phyloP scores from a whole-genome alignment of 2,113 vertebrate genomes.

The Trogon surrucura region DNA sequence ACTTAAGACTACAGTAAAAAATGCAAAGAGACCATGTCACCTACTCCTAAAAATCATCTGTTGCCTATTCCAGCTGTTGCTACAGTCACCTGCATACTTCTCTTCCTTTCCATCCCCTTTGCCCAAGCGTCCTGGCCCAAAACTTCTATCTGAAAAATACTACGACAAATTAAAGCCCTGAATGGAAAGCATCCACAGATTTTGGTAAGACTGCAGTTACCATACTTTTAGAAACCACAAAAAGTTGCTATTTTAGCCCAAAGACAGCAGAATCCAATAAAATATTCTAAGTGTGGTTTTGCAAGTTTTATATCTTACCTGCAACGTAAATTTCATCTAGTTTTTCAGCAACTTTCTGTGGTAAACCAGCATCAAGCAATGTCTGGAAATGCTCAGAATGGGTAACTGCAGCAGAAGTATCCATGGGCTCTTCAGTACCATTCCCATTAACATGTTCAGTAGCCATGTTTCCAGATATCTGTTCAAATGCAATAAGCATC shows the following conservation, averaged over 20 bases:
- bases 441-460: constrained; percentile 98
- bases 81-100: constrained; percentile 65
- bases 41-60: constrained; percentile 56
- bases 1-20: constrained; percentile 58
- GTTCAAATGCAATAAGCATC: constrained; percentile 91
- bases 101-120: constrained; percentile 37
- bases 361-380: constrained; percentile 93
- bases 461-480: constrained; percentile 97
- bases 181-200: constrained; percentile 19
- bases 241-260: constrained; percentile 95
- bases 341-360: constrained; percentile 97
- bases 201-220: constrained; percentile 87
- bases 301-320: constrained; percentile 89
- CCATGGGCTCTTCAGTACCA: constrained; percentile 97
- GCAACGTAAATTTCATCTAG: constrained; percentile 98
- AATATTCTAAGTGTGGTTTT: constrained; percentile 76
- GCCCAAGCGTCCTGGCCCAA: neutral
- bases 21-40: constrained; percentile 33
- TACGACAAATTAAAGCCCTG: neutral
- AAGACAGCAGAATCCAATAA: constrained; percentile 86
- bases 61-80: constrained; percentile 68
- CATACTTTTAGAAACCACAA: constrained; percentile 97
- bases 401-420: constrained; percentile 88
- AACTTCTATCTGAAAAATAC: neutral
- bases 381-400: constrained; percentile 95